Conservation (phyloP, 1,140 invertebrate genomes). For the Drosophila lowei region DNA sequence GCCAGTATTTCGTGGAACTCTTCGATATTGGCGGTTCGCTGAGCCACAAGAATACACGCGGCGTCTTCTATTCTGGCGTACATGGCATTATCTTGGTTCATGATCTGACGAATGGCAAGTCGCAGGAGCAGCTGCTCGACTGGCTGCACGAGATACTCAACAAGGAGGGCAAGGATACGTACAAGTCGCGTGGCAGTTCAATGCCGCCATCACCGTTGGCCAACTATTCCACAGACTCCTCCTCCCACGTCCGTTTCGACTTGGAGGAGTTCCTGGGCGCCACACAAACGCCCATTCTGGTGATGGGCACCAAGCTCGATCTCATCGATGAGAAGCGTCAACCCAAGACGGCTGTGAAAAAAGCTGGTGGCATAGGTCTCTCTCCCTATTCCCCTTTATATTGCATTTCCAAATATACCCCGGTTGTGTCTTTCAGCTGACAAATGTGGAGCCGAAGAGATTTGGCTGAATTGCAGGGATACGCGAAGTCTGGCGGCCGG, state of each 20-base stretch:
- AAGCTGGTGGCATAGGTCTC: constrained; percentile 86
- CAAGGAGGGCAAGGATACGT: constrained; percentile 86
- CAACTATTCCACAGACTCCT: constrained; percentile 53
- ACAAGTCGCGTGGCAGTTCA: constrained; percentile 39
- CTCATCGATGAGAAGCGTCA: constrained; percentile 89
- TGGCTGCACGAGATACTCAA: constrained; percentile 96
- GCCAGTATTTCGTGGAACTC: constrained; percentile 96
- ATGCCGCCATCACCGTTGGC: constrained; percentile 36
- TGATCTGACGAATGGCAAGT: constrained; percentile 98
- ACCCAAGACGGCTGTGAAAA: constrained; percentile 86
- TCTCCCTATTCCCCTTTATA: background rate
- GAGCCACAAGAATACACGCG: constrained; percentile 94
- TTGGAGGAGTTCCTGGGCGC: constrained; percentile 95
- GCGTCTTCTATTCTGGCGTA: constrained; percentile 95
- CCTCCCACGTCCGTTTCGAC: constrained; percentile 89
- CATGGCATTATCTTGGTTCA: constrained; percentile 98
- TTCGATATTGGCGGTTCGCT: constrained; percentile 98
- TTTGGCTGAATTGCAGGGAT: constrained; percentile 93
- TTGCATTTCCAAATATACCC: background rate
- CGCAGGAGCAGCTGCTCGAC: constrained; percentile 95
- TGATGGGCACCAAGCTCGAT: constrained; percentile 96
- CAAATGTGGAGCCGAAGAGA: constrained; percentile 97
- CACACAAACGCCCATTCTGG: constrained; percentile 93
- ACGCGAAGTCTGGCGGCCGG: constrained; percentile 94
- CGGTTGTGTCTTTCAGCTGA: constrained; percentile 85